Evolutionary conservation across 2,797 vertebrate genomes (phyloP).

Genomic region (Serranus cabrilla): DNA sequence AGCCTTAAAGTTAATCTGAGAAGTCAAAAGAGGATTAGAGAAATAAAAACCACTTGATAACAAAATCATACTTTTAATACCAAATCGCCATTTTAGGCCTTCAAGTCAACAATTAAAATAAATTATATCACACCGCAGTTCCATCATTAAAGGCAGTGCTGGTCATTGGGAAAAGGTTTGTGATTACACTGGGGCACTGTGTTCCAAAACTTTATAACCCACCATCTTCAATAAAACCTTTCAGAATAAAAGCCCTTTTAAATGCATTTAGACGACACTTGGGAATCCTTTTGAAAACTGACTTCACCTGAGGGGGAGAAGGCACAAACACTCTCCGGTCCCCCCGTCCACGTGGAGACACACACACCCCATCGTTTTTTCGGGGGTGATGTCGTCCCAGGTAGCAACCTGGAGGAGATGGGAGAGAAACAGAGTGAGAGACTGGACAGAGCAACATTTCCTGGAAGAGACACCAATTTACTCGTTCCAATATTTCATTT

Average conservation of each 20-base stretch:
- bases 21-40: not conserved
- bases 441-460: not conserved
- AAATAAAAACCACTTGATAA: not conserved
- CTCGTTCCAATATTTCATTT: slow-evolving; percentile 51
- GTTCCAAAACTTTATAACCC: not conserved
- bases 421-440: slow-evolving; percentile 71
- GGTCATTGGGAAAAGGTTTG: not conserved
- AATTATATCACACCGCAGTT: not conserved
- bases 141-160: not conserved
- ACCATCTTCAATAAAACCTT: not conserved
- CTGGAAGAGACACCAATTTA: slow-evolving; percentile 67
- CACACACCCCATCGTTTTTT: slow-evolving; percentile 65
- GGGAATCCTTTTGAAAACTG: slow-evolving; percentile 61
- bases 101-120: no score
- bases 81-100: no score
- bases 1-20: not conserved
- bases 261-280: slow-evolving; percentile 34
- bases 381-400: slow-evolving; percentile 73
- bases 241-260: not conserved
- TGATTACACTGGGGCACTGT: slow-evolving; percentile 13
- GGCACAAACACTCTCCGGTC: slow-evolving; percentile 54
- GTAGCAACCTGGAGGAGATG: slow-evolving; percentile 81
- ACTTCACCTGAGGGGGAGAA: slow-evolving; percentile 80
- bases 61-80: no score
- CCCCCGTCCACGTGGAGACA: slow-evolving; percentile 62